Evolutionary conservation across 2,113 vertebrate genomes (phyloP).

Genomic region (Nesogale talazaci): DNA sequence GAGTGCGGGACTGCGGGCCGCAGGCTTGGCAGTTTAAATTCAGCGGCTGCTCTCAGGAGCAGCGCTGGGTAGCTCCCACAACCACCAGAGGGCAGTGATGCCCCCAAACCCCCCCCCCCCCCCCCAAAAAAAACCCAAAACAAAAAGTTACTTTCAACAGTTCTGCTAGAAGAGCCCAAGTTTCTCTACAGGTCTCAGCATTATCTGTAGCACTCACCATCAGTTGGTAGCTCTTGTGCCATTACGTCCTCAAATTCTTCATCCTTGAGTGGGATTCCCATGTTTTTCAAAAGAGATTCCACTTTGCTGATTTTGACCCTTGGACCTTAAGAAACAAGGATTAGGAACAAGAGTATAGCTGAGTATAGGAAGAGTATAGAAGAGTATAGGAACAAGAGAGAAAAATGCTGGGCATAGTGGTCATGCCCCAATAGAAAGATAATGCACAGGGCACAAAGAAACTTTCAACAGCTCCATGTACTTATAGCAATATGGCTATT

Average conservation of each 20-base stretch:
- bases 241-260: slow-evolving; percentile 65
- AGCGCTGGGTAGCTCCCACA: no score
- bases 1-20: no score
- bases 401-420: background rate
- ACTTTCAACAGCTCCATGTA: background rate
- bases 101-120: no score
- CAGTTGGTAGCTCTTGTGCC: background rate
- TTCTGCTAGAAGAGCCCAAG: background rate
- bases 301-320: slow-evolving; percentile 42
- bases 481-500: background rate
- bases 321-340: slow-evolving; percentile 52
- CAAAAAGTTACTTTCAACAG: background rate
- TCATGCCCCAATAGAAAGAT: background rate
- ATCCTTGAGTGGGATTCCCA: slow-evolving; percentile 54
- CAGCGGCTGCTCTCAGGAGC: no score
- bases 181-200: background rate
- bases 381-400: no score
- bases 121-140: no score
- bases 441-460: slow-evolving; percentile 2
- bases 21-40: no score
- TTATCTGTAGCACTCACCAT: slow-evolving; percentile 50
- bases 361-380: no score
- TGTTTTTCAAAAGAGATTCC: slow-evolving; percentile 51
- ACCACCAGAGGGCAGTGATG: no score
- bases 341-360: background rate